Evolutionary conservation across 2,888 invertebrate genomes (phyloP).

Genomic region (Cheilosia vulpina): DNA sequence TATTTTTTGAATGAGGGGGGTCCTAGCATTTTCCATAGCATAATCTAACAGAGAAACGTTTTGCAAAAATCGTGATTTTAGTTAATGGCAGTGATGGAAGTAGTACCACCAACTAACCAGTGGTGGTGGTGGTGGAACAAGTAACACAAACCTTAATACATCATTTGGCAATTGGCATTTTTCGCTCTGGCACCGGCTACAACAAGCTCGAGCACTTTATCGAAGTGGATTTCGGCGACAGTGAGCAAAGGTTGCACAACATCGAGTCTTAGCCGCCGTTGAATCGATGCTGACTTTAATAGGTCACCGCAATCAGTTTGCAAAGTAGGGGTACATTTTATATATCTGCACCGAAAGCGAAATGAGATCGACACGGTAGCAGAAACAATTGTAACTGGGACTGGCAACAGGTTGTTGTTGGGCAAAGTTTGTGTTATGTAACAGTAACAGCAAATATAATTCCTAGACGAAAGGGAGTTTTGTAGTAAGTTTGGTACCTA

Average conservation of each 20-base stretch:
- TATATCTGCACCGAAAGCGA: constrained; percentile 43
- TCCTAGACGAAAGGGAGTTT: constrained; percentile 35
- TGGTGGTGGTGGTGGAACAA: constrained; percentile 23
- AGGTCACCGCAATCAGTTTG: constrained; percentile 60
- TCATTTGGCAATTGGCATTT: constrained; percentile 74
- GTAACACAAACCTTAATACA: constrained; percentile 56
- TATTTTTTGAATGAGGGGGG: background rate
- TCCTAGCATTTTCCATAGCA: constrained; percentile 37
- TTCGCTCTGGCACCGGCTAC: constrained; percentile 66
- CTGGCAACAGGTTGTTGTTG: constrained; percentile 55
- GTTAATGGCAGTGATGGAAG: constrained; percentile 67
- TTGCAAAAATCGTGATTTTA: constrained; percentile 70
- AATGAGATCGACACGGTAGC: constrained; percentile 62
- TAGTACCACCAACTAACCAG: constrained; percentile 45
- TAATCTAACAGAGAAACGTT: constrained; percentile 22
- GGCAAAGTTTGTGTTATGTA: constrained; percentile 47
- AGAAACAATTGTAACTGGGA: constrained; percentile 5
- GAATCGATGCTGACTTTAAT: constrained; percentile 68
- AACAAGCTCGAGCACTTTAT: background rate
- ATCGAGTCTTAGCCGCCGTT: constrained; percentile 17
- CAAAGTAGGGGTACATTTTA: background rate
- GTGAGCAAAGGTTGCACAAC: constrained; percentile 69
- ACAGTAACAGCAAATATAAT: constrained; percentile 23
- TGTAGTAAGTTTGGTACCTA: background rate
- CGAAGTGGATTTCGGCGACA: constrained; percentile 45